Conservation (phyloP, 2,888 invertebrate species). For the Lamellibrachia satsuma region DNA sequence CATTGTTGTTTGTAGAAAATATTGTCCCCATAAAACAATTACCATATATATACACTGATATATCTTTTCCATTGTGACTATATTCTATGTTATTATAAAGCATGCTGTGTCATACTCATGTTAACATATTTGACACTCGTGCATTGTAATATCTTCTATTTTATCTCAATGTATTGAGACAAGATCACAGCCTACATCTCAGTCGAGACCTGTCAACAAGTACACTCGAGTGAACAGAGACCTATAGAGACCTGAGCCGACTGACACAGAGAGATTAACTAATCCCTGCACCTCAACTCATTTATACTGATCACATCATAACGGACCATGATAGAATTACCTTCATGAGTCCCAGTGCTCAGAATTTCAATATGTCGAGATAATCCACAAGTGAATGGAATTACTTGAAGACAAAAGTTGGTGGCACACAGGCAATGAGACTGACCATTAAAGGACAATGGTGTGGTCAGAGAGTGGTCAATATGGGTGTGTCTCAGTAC, state of each 20-base stretch:
- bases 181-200: background rate
- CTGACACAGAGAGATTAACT: background rate
- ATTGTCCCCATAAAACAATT: no score
- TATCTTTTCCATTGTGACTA: no score
- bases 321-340: background rate
- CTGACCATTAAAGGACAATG: background rate
- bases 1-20: no score
- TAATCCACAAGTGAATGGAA: background rate
- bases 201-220: background rate
- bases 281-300: background rate
- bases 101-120: no score
- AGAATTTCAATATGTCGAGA: background rate
- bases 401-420: background rate
- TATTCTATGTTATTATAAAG: no score
- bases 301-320: slow-evolving; percentile 10
- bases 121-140: no score
- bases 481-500: background rate
- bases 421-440: background rate
- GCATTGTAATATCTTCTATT: no score
- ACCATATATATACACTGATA: no score
- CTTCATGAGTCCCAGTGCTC: background rate
- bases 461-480: background rate
- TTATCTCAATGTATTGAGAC: background rate
- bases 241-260: background rate
- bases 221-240: background rate